Percentiles rank a stretch among this genome's conserved stretches.
These are phyloP conservation scores for Chondrilla cf. caribensis DNA, from an alignment of 37 sponge, comb jelly and placozoan species.

Conservation along the genomic window DNA sequence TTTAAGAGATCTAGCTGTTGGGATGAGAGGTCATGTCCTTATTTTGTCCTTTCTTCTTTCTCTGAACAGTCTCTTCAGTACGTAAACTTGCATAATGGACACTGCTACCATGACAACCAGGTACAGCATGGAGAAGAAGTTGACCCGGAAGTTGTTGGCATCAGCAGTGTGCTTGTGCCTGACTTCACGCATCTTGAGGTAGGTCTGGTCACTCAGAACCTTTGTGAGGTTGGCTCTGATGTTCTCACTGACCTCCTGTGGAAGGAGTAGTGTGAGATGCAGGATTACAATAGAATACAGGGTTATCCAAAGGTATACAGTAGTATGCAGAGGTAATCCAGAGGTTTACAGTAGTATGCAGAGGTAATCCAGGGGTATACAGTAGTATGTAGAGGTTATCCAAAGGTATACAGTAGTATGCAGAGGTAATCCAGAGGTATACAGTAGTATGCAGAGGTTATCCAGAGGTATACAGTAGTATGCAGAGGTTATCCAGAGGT, in stretches of 20 bases:
- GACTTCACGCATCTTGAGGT: conserved; percentile 73
- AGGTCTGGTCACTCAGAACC: conserved; percentile 49
- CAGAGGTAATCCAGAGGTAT: too few relatives aligned
- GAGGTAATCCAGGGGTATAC: too few relatives aligned
- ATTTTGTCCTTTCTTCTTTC: conserved; percentile 51
- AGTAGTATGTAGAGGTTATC: too few relatives aligned
- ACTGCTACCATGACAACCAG: conserved; percentile 56
- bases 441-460: too few relatives aligned
- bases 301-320: too few relatives aligned
- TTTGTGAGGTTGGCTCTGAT: conserved; percentile 48
- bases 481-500: too few relatives aligned
- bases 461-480: too few relatives aligned
- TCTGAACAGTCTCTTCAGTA: conserved; percentile 62
- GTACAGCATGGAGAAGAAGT: conserved; percentile 65
- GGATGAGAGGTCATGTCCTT: conserved; percentile 35
- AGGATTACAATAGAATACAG: neutral
- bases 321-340: too few relatives aligned
- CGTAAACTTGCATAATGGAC: conserved; percentile 59
- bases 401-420: too few relatives aligned
- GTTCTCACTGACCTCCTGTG: conserved; percentile 29
- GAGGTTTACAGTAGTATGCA: too few relatives aligned
- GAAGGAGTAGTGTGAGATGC: neutral
- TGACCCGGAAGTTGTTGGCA: conserved; percentile 49
- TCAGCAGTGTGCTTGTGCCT: conserved; percentile 78
- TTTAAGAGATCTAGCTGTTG: neutral